Conservation (phyloP, 2,113 vertebrate species). For the Odocoileus virginianus region DNA sequence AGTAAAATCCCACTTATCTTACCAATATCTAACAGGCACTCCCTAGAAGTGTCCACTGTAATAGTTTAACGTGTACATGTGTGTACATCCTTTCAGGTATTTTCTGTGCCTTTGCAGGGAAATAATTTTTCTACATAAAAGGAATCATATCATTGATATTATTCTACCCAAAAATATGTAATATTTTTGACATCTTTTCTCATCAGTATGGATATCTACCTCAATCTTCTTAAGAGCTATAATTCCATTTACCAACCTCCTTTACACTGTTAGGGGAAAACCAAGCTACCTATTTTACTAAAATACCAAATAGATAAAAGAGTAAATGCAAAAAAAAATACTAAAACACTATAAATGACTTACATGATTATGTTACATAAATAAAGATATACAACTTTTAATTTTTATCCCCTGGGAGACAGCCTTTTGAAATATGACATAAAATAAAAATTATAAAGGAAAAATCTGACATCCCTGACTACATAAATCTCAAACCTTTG, state of each 20-base stretch:
- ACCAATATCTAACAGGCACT: background rate
- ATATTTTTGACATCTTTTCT: background rate
- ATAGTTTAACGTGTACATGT: background rate
- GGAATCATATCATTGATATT: background rate
- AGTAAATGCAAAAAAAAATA: background rate
- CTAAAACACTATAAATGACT: background rate
- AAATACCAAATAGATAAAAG: background rate
- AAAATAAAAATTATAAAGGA: conserved; percentile 19
- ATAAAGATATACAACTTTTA: background rate
- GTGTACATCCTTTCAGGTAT: background rate
- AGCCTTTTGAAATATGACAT: background rate
- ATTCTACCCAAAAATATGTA: background rate
- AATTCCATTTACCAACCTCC: background rate
- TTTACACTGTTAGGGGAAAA: background rate
- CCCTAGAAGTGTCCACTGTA: background rate
- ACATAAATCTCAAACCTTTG: background rate
- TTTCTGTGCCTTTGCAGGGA: background rate
- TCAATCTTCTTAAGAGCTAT: background rate
- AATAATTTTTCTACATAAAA: background rate
- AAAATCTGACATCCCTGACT: background rate
- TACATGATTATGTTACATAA: background rate
- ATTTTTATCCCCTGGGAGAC: background rate
- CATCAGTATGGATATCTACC: background rate
- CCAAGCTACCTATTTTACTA: background rate
- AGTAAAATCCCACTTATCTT: background rate